Evolutionary conservation across 2,797 vertebrate species (phyloP).

Genomic region (Etheostoma nigrum): DNA sequence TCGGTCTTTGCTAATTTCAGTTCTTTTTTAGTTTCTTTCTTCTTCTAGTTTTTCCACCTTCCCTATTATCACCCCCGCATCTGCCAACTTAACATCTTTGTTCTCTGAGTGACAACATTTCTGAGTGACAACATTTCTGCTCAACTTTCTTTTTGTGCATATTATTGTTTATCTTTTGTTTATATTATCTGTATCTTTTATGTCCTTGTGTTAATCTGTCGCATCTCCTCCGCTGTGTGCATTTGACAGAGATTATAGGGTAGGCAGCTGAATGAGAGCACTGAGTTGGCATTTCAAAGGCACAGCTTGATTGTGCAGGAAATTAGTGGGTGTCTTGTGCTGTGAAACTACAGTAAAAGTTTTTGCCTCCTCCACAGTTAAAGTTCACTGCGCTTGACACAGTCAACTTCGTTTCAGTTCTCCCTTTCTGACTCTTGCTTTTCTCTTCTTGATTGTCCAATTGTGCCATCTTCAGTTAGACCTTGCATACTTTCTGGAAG

Average conservation of each 20-base stretch:
- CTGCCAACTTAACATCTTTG: slow-evolving; percentile 30
- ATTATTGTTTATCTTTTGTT: slow-evolving; percentile 27
- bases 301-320: slow-evolving; percentile 63
- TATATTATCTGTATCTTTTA: slow-evolving; percentile 17
- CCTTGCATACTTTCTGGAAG: slow-evolving; percentile 10
- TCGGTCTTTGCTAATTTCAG: slow-evolving; percentile 1
- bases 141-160: slow-evolving; percentile 8
- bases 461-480: slow-evolving; percentile 19
- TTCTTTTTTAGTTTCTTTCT: slow-evolving; percentile 4
- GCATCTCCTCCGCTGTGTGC: slow-evolving; percentile 45
- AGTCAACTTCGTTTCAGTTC: slow-evolving; percentile 12
- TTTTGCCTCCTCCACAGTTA: slow-evolving; percentile 44
- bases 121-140: slow-evolving; percentile 40
- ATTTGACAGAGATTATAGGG: slow-evolving; percentile 57
- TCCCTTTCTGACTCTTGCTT: not conserved
- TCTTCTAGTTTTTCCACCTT: not conserved
- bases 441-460: not conserved
- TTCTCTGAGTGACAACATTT: slow-evolving; percentile 42
- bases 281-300: slow-evolving; percentile 50
- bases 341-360: slow-evolving; percentile 50
- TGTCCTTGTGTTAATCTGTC: slow-evolving; percentile 32
- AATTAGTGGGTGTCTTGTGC: slow-evolving; percentile 70
- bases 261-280: slow-evolving; percentile 41
- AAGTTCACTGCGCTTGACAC: slow-evolving; percentile 4
- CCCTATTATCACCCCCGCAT: slow-evolving; percentile 19